phyloP scores from a whole-genome alignment of 2,888 invertebrate species.

The Euzophera pinguis region DNA sequence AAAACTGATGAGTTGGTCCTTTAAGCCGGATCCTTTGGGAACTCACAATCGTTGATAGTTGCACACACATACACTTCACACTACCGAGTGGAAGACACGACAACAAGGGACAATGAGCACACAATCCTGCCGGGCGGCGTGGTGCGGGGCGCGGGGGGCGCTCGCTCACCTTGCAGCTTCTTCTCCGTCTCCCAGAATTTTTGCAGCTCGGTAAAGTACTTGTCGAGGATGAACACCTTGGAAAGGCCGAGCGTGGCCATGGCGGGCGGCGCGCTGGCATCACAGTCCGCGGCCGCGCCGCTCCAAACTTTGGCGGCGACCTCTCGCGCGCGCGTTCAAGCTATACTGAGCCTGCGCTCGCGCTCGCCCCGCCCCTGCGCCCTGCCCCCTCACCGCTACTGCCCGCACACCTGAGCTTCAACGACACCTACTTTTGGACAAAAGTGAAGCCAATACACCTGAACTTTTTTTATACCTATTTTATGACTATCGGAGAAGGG shows the following conservation, averaged over 20 bases:
- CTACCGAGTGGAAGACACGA: conserved; percentile 32
- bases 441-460: conserved; percentile 23
- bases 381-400: conserved; percentile 19
- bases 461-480: background rate
- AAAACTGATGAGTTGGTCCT: conserved; percentile 4
- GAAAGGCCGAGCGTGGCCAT: conserved; percentile 98
- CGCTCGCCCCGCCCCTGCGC: conserved; percentile 19
- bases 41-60: conserved; percentile 12
- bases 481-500: too few species aligned
- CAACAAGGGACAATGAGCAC: conserved; percentile 36
- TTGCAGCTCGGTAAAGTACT: conserved; percentile 97
- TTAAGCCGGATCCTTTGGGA: conserved; percentile 13
- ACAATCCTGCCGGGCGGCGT: conserved; percentile 18
- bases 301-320: conserved; percentile 47
- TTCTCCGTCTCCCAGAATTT: conserved; percentile 98
- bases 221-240: conserved; percentile 98
- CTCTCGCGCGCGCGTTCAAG: conserved; percentile 45
- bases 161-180: conserved; percentile 92
- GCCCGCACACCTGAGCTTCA: conserved; percentile 20
- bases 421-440: conserved; percentile 37
- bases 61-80: conserved; percentile 5
- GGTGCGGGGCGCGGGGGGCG: conserved; percentile 18
- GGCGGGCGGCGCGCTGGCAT: conserved; percentile 71
- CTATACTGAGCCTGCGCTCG: conserved; percentile 31
- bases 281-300: conserved; percentile 66